Conservation (phyloP, 2,797 vertebrate genomes). For the Anguilla anguilla region DNA sequence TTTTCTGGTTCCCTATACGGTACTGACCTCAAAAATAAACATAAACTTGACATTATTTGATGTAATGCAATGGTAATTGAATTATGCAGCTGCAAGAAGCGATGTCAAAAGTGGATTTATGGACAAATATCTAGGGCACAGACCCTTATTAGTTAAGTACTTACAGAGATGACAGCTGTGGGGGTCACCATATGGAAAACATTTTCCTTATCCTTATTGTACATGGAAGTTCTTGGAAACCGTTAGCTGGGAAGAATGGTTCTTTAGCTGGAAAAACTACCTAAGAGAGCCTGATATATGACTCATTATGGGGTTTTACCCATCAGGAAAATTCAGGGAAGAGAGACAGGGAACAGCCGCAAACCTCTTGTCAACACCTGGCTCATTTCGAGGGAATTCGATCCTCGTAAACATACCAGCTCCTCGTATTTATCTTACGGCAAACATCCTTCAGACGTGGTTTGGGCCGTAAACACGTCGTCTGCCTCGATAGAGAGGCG, state of each 20-base stretch:
- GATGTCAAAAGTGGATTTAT: background rate
- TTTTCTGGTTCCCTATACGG: background rate
- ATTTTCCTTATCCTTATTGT: background rate
- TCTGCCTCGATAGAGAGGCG: background rate
- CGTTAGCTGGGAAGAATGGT: background rate
- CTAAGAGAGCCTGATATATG: background rate
- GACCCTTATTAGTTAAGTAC: background rate
- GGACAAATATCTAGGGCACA: background rate
- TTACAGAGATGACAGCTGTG: background rate
- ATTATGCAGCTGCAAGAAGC: background rate
- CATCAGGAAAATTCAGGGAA: background rate
- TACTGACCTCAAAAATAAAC: background rate
- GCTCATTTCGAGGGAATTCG: slow-evolving; percentile 12
- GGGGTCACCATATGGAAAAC: background rate
- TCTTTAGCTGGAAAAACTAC: background rate
- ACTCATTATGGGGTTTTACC: background rate
- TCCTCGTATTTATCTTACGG: slow-evolving; percentile 8
- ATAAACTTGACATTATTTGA: background rate
- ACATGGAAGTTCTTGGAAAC: background rate
- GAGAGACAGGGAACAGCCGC: slow-evolving; percentile 15
- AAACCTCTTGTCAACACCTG: slow-evolving; percentile 33
- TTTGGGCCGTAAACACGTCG: background rate
- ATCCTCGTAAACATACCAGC: slow-evolving; percentile 25
- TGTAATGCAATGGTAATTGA: background rate
- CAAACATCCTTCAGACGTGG: background rate